These are phyloP conservation scores for Cenopis cana DNA, from an alignment of 2,888 invertebrate genomes.

Conservation along the genomic window DNA sequence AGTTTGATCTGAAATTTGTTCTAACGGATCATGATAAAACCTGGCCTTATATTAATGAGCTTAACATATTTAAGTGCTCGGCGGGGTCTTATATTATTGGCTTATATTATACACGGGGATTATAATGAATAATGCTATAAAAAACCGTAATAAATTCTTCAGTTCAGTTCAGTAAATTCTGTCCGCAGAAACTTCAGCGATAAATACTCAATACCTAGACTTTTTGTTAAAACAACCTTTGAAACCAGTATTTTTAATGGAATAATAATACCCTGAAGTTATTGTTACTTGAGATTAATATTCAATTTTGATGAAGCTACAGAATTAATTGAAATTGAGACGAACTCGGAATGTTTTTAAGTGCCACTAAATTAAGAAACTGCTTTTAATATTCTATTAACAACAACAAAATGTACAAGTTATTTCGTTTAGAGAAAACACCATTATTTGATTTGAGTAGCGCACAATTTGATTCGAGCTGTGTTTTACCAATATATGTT, in stretches of 20 bases:
- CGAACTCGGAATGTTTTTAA: conserved; percentile 40
- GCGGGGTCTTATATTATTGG: too few relatives aligned
- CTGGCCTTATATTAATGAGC: too few relatives aligned
- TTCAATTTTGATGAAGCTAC: conserved; percentile 33
- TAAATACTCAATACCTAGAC: background rate
- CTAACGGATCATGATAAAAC: too few relatives aligned
- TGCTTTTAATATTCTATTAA: conserved; percentile 17
- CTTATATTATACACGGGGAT: too few relatives aligned
- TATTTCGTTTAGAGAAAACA: background rate
- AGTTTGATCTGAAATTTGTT: too few relatives aligned
- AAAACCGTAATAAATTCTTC: background rate
- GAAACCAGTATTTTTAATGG: conserved; percentile 19
- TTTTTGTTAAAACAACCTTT: conserved; percentile 12
- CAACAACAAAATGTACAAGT: background rate
- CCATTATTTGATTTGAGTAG: too few relatives aligned
- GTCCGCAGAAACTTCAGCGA: background rate
- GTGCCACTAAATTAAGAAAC: conserved; percentile 4
- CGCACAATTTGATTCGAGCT: background rate
- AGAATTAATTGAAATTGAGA: conserved; percentile 38
- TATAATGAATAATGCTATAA: too few relatives aligned
- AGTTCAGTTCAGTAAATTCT: too few relatives aligned
- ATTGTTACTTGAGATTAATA: conserved; percentile 28
- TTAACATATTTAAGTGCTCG: too few relatives aligned
- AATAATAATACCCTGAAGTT: conserved; percentile 26
- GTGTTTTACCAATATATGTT: background rate